A percentile compares a stretch with the other conserved stretches of the same genome.
Conservation (phyloP, 2,113 vertebrate genomes). For the Ardeotis arabs region DNA sequence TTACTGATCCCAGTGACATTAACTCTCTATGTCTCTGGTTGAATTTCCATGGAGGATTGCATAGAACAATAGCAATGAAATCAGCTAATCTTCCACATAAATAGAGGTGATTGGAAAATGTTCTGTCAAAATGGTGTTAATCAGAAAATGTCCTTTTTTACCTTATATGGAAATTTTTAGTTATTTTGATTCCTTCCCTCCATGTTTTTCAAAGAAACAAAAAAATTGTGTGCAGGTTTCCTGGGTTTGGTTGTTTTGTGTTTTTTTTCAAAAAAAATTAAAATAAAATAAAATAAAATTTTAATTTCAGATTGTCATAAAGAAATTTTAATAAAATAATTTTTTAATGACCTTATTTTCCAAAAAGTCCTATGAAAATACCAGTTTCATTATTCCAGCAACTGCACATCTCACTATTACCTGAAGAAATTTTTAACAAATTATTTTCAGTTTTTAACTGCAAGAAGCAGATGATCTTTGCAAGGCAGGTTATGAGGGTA, state of each 20-base stretch:
- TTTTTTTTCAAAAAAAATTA: not conserved
- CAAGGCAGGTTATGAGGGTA: not conserved
- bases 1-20: not conserved
- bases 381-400: not conserved
- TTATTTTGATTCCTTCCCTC: not conserved
- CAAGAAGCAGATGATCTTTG: not conserved
- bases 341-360: not conserved
- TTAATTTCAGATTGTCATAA: not conserved
- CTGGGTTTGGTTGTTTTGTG: not conserved
- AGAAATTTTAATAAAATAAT: not conserved
- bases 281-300: not conserved
- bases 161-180: not conserved
- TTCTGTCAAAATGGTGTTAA: not conserved
- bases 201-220: not conserved
- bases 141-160: not conserved
- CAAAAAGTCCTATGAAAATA: not conserved
- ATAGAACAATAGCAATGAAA: conserved; percentile 1
- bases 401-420: not conserved
- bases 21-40: not conserved
- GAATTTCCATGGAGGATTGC: not conserved
- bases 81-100: not conserved
- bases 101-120: not conserved
- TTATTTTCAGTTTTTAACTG: not conserved
- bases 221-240: not conserved
- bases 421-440: not conserved